These are phyloP conservation scores for Mirounga angustirostris DNA, from an alignment of 2,113 vertebrate species.

Conservation along the genomic window DNA sequence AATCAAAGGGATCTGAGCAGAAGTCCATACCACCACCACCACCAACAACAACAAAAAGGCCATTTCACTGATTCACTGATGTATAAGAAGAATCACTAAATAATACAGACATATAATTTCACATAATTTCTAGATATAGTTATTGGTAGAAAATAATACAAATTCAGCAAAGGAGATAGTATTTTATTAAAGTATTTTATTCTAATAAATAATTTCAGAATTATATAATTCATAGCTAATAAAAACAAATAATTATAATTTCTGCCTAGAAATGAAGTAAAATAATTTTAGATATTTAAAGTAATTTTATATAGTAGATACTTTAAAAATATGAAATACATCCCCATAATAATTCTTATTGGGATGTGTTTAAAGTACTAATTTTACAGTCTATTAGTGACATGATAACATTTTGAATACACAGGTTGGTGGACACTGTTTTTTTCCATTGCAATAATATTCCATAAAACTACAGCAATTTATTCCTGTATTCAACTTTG, in stretches of 20 bases:
- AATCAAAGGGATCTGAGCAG: neutral
- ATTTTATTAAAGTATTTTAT: constrained; percentile 51
- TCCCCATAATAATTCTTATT: neutral
- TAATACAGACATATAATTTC: constrained; percentile 11
- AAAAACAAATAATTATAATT: neutral
- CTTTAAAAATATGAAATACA: neutral
- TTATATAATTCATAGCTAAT: constrained; percentile 36
- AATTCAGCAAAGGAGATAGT: neutral
- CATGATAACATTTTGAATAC: neutral
- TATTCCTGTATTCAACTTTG: constrained; percentile 18
- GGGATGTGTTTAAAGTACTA: neutral
- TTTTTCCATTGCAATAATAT: neutral
- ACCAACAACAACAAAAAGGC: neutral
- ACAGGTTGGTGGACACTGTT: neutral
- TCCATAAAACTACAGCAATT: neutral
- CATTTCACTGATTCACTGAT: neutral
- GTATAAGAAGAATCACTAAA: constrained; percentile 38
- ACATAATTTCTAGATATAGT: constrained; percentile 37
- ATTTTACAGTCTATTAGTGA: neutral
- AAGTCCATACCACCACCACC: neutral
- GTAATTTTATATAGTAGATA: constrained; percentile 7
- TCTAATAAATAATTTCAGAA: constrained; percentile 43
- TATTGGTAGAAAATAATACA: constrained; percentile 50
- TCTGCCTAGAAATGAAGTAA: constrained; percentile 6
- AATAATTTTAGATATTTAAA: neutral